These are phyloP conservation scores for Eilema caniola DNA, from an alignment of 2,888 invertebrate genomes.

Conservation along the genomic window DNA sequence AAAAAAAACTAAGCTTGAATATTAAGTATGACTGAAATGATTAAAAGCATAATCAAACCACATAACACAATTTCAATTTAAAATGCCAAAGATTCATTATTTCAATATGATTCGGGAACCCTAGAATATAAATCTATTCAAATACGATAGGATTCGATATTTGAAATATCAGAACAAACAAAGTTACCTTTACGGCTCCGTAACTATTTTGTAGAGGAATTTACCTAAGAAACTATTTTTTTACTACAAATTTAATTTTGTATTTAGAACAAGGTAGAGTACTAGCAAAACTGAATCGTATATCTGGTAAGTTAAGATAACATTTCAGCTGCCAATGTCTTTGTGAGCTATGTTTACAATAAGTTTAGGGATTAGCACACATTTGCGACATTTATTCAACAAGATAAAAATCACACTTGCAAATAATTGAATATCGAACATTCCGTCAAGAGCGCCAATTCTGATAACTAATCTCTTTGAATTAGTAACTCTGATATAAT, in stretches of 20 bases:
- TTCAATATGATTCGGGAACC: background rate
- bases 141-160: conserved; percentile 18
- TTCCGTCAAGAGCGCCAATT: background rate
- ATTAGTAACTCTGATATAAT: no score
- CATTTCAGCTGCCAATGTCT: background rate
- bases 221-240: background rate
- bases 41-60: no score
- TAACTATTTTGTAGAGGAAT: background rate
- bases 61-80: no score
- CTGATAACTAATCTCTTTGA: background rate
- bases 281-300: background rate
- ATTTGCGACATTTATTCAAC: conserved; percentile 46
- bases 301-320: background rate
- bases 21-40: no score
- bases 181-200: background rate
- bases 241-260: background rate
- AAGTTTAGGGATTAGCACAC: conserved; percentile 46
- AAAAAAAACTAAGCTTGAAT: no score
- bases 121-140: conserved; percentile 8
- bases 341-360: conserved; percentile 18
- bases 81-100: background rate
- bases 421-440: conserved; percentile 24
- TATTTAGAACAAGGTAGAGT: background rate
- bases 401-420: conserved; percentile 30
- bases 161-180: conserved; percentile 11